Evolutionary conservation across 2,113 vertebrate species (phyloP), one percentile per base, ranked within the genome.

Genomic region (Apodemus sylvaticus): DNA sequence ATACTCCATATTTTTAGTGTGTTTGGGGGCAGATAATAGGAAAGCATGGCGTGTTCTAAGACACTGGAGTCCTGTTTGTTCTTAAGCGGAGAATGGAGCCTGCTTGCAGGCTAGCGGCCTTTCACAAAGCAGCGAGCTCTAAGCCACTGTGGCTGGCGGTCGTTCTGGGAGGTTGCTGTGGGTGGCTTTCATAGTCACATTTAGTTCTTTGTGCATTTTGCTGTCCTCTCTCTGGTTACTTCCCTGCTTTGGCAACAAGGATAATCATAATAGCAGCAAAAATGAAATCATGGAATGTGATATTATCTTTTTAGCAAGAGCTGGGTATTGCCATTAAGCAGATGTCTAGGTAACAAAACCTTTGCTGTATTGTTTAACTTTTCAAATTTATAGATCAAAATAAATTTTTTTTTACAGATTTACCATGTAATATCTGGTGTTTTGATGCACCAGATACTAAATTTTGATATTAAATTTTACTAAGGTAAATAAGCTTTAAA

Each of bases 1-100:
- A 95, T 94, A 94, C 66, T 95, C 89, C n/a, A 76, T 92, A 86
- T 93, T 97, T 96, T 97, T 89, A 94, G 91, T 90, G 70, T 86
- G 74, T 85, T 96, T 95, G 58, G 74, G 24, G 96, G 82, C 29
- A 94, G 92, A 96, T 17, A 95, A 85, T 70, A 89, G 39, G 88
- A 96, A 87, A 71, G 4, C 7, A 62, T 6, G 8, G 51, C 24
- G 62, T 74, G 87, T 42, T 94, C 45, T 17, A 94, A 68, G 24
- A 90, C 22, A 66, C 70, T 34, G 29, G 39, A 24, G 19, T 82
- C 87, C 92, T 94, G n/a, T 36, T 95, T 85, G 55, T 24, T 94
- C n/a, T 76, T 64, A 89, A 94, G 51, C 39, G 90, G 96, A 95
- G 73, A 77, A 55, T 79, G 29, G 74, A 92, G 70, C 19, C 86